Evolutionary conservation across 2,888 invertebrate genomes (phyloP).

Genomic region (Pyrochroa serraticornis): DNA sequence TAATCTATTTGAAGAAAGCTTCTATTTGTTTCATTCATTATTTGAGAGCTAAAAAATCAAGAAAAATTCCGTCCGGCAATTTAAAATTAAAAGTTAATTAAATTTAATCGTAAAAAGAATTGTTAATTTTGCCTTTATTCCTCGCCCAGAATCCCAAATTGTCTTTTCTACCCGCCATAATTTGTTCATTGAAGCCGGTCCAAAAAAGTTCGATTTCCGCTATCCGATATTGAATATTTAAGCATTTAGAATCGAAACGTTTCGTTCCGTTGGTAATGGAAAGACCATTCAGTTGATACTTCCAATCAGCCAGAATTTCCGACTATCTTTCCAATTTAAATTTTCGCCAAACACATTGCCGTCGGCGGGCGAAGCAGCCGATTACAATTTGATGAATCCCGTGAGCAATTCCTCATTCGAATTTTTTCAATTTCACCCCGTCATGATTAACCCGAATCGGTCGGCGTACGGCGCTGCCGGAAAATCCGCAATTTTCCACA

Average conservation of each 20-base stretch:
- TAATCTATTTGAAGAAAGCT: no score
- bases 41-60: no score
- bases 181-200: no score
- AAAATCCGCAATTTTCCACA: background rate
- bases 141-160: no score
- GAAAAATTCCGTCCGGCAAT: no score
- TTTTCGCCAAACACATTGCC: background rate
- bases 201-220: background rate
- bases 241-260: background rate
- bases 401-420: background rate
- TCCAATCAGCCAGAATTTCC: conserved; percentile 1
- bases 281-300: background rate
- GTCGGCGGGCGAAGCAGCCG: no score
- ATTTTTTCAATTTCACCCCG: background rate
- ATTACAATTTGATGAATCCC: background rate
- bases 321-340: background rate
- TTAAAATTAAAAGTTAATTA: no score
- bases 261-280: background rate
- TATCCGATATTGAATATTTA: background rate
- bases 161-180: no score
- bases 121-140: no score
- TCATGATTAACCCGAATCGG: background rate
- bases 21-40: no score
- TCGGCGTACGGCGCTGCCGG: background rate
- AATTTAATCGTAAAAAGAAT: no score